Percentiles rank a stretch among this genome's conserved stretches.
phyloP scores from a whole-genome alignment of 2,888 invertebrate species.

The Drosophila mimetica region DNA sequence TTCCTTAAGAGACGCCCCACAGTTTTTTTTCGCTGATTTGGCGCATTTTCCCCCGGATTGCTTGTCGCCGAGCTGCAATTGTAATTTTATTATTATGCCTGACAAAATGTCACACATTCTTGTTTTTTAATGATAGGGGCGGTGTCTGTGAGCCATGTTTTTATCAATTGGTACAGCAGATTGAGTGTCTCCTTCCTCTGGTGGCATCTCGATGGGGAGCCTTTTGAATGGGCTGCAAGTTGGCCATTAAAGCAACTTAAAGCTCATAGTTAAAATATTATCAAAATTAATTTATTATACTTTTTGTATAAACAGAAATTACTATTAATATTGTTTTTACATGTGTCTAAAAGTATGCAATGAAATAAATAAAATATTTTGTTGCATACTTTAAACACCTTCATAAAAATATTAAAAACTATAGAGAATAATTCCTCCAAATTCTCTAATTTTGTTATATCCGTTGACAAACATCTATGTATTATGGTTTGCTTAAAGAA shows the following conservation, averaged over 20 bases:
- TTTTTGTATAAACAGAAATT: no score
- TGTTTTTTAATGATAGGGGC: slow-evolving; percentile 68
- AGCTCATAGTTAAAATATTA: not conserved
- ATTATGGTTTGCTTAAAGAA: no score
- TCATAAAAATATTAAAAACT: not conserved
- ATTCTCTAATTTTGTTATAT: no score
- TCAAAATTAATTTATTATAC: no score
- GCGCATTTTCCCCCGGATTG: slow-evolving; percentile 64
- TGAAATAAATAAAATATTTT: not conserved
- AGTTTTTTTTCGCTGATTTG: slow-evolving; percentile 63
- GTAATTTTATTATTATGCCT: slow-evolving; percentile 75
- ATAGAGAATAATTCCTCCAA: no score
- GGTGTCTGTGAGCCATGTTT: slow-evolving; percentile 41
- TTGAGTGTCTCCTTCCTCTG: not conserved
- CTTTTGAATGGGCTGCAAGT: not conserved
- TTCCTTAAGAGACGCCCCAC: slow-evolving; percentile 34
- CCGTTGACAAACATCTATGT: no score
- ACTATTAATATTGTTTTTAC: no score
- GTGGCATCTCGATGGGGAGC: no score
- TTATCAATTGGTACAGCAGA: slow-evolving; percentile 34
- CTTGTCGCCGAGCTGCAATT: slow-evolving; percentile 58
- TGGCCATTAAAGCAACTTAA: not conserved
- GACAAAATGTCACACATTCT: slow-evolving; percentile 68
- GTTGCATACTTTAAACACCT: not conserved
- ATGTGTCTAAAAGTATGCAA: not conserved